Percentiles rank a stretch among this genome's conserved stretches.
phyloP scores from a whole-genome alignment of 2,888 invertebrate species.

The Lasioglossum oenotherae region DNA sequence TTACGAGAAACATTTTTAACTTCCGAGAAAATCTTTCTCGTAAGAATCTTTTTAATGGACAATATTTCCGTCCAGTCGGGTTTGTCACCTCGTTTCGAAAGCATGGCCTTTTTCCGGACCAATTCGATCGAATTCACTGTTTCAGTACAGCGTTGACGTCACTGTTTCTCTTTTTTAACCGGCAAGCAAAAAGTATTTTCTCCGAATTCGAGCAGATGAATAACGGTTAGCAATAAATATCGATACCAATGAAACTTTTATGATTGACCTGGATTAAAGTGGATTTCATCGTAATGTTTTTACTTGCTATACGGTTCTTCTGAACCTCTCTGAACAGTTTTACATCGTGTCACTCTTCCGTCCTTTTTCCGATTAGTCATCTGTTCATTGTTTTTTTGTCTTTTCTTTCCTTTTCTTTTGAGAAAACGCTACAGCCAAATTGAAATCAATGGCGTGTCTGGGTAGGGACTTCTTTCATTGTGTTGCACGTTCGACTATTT shows the following conservation, averaged over 20 bases:
- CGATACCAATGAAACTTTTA: background rate
- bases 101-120: background rate
- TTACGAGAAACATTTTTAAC: background rate
- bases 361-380: background rate
- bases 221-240: constrained; percentile 28
- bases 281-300: background rate
- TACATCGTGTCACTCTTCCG: background rate
- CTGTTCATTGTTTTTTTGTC: background rate
- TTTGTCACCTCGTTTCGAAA: background rate
- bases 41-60: too few species aligned
- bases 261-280: background rate
- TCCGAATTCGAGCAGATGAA: background rate
- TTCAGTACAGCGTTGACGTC: background rate
- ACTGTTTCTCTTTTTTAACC: background rate
- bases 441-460: background rate
- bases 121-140: background rate
- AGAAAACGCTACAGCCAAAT: background rate
- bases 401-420: background rate
- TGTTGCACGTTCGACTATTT: constrained; percentile 56
- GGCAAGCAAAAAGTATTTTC: background rate
- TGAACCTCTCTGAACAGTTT: background rate
- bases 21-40: too few species aligned
- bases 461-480: constrained; percentile 39
- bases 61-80: background rate
- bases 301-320: background rate